Base-by-base conservation (phyloP, 35 echinoderm and acorn worm species). In the Patiria miniata region DNA sequence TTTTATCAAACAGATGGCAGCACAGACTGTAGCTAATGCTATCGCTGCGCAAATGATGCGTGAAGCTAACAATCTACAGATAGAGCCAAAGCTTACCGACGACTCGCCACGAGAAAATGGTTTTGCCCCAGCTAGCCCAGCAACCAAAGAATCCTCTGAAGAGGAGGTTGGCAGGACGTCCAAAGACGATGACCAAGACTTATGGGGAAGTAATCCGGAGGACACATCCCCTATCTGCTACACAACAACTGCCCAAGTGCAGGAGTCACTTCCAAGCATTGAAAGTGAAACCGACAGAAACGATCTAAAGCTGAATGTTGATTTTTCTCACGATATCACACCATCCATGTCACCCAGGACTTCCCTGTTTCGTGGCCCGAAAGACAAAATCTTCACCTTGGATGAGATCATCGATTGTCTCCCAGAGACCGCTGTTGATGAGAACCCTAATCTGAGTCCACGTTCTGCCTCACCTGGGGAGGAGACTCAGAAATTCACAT, bases 371-470 rank as follows among this genome's bases (percentile, higher is more conserved):
- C 65, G 65, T 73, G 65, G 65, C 65, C 65, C 65, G 26, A 10
- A 73, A 73, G 65, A 73, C 65, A 73, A 73, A 73, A 73, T 73
- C 65, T 73, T 73, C 8, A 73, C 65, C 65, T 30, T 73, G 65
- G 65, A 73, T 73, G 65, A 73, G 29, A 73, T 73, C 65, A 26
- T 73, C 65, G 65, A 73, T 36, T 18, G 19, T 34, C 65, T 73
- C 65, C 65, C 65, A 34, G 65, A 73, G 26, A 28, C 65, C 14
- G 65, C 65, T 30, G 65, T 73, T 14, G 65, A 73, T 73, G 65
- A 34, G 34, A 73, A 73, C 65, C 34, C 26, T 73, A 10, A 51
- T 6, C 80, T 12, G 19, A 33, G 29, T 33, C 18, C 19, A 51
- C 21, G 30, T 51, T 17, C 44, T 18, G 21, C 42, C 12, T 52